Evolutionary conservation across 2,113 vertebrate genomes (phyloP).

Genomic region (Perccottus glenii): DNA sequence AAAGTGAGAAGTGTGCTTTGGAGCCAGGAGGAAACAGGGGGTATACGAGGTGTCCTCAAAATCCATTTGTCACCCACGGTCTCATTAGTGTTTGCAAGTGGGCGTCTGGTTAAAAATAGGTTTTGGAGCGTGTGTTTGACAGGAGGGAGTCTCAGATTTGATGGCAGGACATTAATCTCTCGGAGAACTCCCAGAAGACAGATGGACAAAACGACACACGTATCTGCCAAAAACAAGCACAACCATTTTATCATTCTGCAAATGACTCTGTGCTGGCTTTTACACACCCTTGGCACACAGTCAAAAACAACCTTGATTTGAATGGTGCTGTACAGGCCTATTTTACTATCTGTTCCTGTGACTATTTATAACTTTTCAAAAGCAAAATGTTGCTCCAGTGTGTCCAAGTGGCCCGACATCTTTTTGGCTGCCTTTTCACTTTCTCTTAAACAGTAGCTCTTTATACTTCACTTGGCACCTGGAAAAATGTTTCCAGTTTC

Average conservation of each 20-base stretch:
- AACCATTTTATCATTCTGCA: constrained; percentile 23
- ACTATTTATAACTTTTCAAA: constrained; percentile 19
- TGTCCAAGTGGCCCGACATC: background rate
- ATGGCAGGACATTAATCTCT: constrained; percentile 62
- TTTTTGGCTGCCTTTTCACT: constrained; percentile 22
- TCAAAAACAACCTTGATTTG: constrained; percentile 13
- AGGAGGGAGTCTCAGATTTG: constrained; percentile 54
- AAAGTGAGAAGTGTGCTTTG: constrained; percentile 9
- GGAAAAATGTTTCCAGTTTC: constrained; percentile 44
- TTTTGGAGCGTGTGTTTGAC: constrained; percentile 56
- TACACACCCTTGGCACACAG: background rate
- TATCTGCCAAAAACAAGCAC: constrained; percentile 36
- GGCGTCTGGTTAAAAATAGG: constrained; percentile 65
- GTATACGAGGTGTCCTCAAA: constrained; percentile 50
- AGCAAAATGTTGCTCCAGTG: constrained; percentile 2
- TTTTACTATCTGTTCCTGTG: background rate
- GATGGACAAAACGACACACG: constrained; percentile 17
- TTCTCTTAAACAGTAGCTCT: constrained; percentile 31
- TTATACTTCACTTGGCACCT: constrained; percentile 39
- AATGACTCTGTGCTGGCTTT: background rate
- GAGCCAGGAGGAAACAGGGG: constrained; percentile 27
- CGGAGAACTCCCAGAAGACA: constrained; percentile 43
- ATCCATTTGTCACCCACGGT: constrained; percentile 62
- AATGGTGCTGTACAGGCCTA: constrained; percentile 6
- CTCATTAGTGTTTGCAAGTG: constrained; percentile 63